These are phyloP conservation scores for Acanthosoma haemorrhoidale DNA, from an alignment of 2,888 invertebrate genomes.

Conservation along the genomic window DNA sequence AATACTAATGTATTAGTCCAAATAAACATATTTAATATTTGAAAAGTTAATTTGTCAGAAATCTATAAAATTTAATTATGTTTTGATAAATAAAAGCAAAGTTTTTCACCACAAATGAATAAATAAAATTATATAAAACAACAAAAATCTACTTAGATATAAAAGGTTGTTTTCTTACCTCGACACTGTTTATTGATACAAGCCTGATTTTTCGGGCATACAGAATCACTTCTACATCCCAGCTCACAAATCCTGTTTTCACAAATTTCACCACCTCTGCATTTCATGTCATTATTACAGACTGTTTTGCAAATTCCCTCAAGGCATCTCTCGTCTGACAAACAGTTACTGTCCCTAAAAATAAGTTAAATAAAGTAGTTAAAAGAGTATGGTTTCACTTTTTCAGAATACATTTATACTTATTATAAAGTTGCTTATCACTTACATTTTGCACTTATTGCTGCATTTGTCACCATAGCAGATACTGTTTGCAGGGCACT, in stretches of 20 bases:
- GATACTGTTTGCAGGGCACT: slow-evolving; percentile 64
- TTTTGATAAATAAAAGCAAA: too few species aligned
- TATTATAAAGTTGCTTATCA: too few species aligned
- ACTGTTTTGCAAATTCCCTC: slow-evolving; percentile 75
- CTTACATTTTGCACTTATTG: slow-evolving; percentile 67
- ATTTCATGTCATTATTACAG: slow-evolving; percentile 79
- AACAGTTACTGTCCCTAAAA: slow-evolving; percentile 70
- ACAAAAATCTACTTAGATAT: not conserved
- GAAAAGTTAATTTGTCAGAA: too few species aligned
- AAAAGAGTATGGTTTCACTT: too few species aligned
- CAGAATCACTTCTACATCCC: slow-evolving; percentile 79
- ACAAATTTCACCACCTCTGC: slow-evolving; percentile 76
- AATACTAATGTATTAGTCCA: too few species aligned
- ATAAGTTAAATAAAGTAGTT: slow-evolving; percentile 22
- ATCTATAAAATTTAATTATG: too few species aligned
- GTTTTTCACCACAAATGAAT: too few species aligned
- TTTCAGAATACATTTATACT: too few species aligned
- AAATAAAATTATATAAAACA: not conserved
- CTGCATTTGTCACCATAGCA: slow-evolving; percentile 77
- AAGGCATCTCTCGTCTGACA: slow-evolving; percentile 80
- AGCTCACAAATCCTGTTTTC: slow-evolving; percentile 78
- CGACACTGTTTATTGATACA: slow-evolving; percentile 77
- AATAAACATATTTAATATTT: too few species aligned
- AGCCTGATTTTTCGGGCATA: slow-evolving; percentile 67
- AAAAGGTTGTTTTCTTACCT: too few species aligned